These are phyloP conservation scores for Chrysomela aeneicollis DNA, from an alignment of 2,888 invertebrate species.

Conservation along the genomic window DNA sequence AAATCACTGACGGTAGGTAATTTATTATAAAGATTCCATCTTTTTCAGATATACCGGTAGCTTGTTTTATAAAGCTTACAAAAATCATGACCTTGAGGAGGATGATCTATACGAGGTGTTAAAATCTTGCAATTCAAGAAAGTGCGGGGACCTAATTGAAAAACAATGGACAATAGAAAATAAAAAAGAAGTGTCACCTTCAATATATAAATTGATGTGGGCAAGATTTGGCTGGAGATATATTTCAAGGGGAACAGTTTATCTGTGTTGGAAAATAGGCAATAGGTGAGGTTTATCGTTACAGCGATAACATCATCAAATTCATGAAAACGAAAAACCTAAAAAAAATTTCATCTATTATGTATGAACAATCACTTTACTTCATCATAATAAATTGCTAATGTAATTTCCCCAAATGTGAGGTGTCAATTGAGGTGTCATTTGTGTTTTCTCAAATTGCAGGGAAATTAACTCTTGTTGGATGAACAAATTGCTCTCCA, in stretches of 20 bases:
- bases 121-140: conserved; percentile 52
- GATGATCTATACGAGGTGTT: conserved; percentile 67
- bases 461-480: neutral
- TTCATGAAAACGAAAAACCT: no score
- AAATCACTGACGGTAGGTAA: no score
- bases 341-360: no score
- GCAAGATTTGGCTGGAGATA: conserved; percentile 38
- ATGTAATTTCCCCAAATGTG: no score
- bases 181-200: conserved; percentile 30
- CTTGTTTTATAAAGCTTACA: conserved; percentile 71
- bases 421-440: no score
- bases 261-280: conserved; percentile 34
- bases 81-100: conserved; percentile 67
- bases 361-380: neutral
- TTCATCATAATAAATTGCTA: no score
- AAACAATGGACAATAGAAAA: conserved; percentile 45
- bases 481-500: conserved; percentile 1
- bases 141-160: conserved; percentile 50
- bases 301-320: no score
- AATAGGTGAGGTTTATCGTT: conserved; percentile 35
- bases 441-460: neutral
- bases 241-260: conserved; percentile 32
- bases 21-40: neutral
- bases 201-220: conserved; percentile 39
- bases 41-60: conserved; percentile 70